Base-by-base conservation (phyloP, 2,888 invertebrate species). In the Nyleta sp. region DNA sequence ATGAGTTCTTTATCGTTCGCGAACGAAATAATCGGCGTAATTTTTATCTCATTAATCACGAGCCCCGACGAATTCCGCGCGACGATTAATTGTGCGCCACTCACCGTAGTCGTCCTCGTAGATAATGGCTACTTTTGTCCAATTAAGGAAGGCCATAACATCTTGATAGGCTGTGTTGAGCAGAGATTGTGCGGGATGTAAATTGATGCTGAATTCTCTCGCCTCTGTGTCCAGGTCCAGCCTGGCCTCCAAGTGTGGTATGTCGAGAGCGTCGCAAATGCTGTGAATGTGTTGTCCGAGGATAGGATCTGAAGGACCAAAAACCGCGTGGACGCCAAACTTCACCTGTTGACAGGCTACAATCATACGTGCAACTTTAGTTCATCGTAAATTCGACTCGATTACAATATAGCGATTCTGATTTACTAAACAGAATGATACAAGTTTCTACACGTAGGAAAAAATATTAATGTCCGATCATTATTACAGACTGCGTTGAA, bases 61-160 rank as follows among this genome's bases (percentile, higher is more conserved):
- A 20, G 50, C 48, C 6, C 2, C 18, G 18, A 18, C 20, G 22
- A 2, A n/a, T 22, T 46, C 18, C n/a, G n/a, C n/a, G 2, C 28
- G 28, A 28, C 5, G 15, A 38, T 38, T 15, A 15, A 7, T 42
- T 22, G n/a, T 22, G 17, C 10, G 28, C 5, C 42, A 68, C 91
- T 91, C 81, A 95, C 95, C 95, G 85, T 93, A 93, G 86, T 95
- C 94, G 86, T 95, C 95, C 88, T 97, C 96, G 90, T 95, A 96
- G 64, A 97, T 92, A 80, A 97, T 94, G 55, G 95, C 96, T 79
- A 96, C 95, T 86, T 93, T 93, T 13, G 95, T 95, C 96, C 96
- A 96, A 86, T 95, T 95, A 84, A 96, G 93, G 88, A 95, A 95
- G 67, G 92, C 91, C 91, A 96, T 95, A 79, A 96, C 93, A 90